Evolutionary conservation across 2,113 vertebrate species (phyloP).

Genomic region (Cynocephalus volans): DNA sequence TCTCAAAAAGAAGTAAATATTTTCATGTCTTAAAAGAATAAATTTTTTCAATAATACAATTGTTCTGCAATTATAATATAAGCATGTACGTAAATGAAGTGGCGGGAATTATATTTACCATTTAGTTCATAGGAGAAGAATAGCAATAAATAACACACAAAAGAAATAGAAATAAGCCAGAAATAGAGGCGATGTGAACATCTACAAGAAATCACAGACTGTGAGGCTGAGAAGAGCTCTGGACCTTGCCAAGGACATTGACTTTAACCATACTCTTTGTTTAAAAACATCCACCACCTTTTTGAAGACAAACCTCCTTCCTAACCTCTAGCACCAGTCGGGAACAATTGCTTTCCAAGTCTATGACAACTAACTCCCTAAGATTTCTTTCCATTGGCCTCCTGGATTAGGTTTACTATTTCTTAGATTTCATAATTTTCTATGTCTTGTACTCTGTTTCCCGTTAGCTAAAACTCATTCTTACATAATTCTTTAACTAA

Average conservation of each 20-base stretch:
- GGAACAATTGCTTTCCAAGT: neutral
- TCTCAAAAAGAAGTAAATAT: constrained; percentile 14
- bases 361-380: neutral
- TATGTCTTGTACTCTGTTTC: neutral
- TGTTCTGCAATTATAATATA: neutral
- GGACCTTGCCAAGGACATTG: neutral
- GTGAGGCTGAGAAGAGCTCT: neutral
- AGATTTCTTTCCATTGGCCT: neutral
- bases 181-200: neutral
- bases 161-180: neutral
- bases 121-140: constrained; percentile 36
- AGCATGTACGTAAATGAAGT: neutral
- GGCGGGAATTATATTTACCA: neutral
- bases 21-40: neutral
- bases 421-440: constrained; percentile 29
- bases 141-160: neutral
- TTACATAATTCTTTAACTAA: neutral
- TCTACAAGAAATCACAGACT: neutral
- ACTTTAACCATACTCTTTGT: neutral
- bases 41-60: constrained; percentile 30
- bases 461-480: neutral
- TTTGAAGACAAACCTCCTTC: neutral
- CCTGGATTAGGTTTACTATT: neutral
- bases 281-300: neutral
- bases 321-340: neutral